Percentiles rank a stretch among this genome's conserved stretches.
phyloP scores from a whole-genome alignment of 2,113 vertebrate species.

The Shinisaurus crocodilurus region DNA sequence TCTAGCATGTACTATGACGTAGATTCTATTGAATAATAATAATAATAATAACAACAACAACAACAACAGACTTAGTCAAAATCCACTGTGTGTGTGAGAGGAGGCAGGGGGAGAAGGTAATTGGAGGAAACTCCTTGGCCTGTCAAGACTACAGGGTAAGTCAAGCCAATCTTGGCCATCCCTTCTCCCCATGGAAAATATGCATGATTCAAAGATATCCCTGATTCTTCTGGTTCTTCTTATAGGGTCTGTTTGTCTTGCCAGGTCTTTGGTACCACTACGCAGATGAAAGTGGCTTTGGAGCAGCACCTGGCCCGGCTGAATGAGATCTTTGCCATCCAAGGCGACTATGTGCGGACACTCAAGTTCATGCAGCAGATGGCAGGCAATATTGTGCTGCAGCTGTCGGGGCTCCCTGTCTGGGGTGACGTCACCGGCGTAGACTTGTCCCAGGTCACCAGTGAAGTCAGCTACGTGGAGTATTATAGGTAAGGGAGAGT shows the following conservation, averaged over 20 bases:
- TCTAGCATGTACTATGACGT: not conserved
- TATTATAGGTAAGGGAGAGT: slow-evolving; percentile 86
- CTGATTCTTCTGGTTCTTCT: too few species aligned
- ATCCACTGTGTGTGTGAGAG: not conserved
- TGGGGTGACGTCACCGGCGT: slow-evolving; percentile 80
- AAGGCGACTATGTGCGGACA: slow-evolving; percentile 87
- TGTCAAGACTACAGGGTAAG: not conserved
- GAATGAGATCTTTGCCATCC: slow-evolving; percentile 88
- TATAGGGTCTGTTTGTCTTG: rapidly evolving
- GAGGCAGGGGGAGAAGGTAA: not conserved
- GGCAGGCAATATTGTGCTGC: slow-evolving; percentile 80
- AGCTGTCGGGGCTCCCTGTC: slow-evolving; percentile 87
- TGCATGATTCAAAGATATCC: not conserved
- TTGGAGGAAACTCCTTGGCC: not conserved
- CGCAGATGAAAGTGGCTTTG: slow-evolving; percentile 82
- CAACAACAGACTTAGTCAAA: too few species aligned
- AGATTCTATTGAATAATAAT: too few species aligned
- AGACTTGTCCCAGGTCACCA: slow-evolving; percentile 80
- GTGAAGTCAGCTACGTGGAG: slow-evolving; percentile 78
- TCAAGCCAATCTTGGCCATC: not conserved
- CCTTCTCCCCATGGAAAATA: not conserved
- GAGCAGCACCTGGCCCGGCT: slow-evolving; percentile 87
- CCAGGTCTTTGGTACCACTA: slow-evolving; percentile 84
- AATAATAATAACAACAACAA: too few species aligned
- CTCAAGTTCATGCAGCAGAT: slow-evolving; percentile 90